These are phyloP conservation scores for Thripadectes ignobilis DNA, from an alignment of 2,797 vertebrate genomes.

Conservation along the genomic window DNA sequence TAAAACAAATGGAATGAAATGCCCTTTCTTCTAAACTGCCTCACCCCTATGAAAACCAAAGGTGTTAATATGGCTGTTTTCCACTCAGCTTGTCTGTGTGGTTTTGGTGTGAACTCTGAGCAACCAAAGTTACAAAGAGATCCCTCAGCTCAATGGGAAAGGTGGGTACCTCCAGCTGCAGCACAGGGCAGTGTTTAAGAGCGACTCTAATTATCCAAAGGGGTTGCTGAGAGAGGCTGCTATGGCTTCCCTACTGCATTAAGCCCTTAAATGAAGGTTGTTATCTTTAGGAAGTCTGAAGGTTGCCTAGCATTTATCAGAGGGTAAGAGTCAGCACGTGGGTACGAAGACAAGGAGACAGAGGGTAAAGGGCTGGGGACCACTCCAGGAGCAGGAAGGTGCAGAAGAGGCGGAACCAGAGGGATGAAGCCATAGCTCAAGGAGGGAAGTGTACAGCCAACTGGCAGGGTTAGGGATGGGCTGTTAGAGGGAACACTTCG, in stretches of 20 bases:
- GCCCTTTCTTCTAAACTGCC: background rate
- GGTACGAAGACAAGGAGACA: background rate
- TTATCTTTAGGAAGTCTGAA: background rate
- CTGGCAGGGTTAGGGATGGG: background rate
- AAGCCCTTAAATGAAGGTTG: background rate
- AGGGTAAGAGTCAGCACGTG: background rate
- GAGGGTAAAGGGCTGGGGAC: background rate
- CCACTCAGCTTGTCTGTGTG: accelerated
- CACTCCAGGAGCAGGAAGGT: background rate
- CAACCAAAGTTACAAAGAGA: background rate
- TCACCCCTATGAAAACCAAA: background rate
- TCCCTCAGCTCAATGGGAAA: background rate
- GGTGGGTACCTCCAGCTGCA: background rate
- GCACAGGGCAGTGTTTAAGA: background rate
- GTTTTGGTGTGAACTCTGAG: background rate
- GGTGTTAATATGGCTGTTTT: background rate
- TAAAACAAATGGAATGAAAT: background rate
- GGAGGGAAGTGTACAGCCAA: background rate
- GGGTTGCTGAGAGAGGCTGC: background rate
- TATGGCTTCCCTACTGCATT: background rate
- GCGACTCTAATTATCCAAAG: background rate
- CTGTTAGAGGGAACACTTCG: background rate
- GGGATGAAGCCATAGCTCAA: background rate
- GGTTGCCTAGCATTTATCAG: background rate
- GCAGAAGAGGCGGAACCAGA: background rate